Evolutionary conservation across 2,113 vertebrate genomes (phyloP), one percentile per base, ranked within the genome.

Genomic region (Odontophorus gujanensis): DNA sequence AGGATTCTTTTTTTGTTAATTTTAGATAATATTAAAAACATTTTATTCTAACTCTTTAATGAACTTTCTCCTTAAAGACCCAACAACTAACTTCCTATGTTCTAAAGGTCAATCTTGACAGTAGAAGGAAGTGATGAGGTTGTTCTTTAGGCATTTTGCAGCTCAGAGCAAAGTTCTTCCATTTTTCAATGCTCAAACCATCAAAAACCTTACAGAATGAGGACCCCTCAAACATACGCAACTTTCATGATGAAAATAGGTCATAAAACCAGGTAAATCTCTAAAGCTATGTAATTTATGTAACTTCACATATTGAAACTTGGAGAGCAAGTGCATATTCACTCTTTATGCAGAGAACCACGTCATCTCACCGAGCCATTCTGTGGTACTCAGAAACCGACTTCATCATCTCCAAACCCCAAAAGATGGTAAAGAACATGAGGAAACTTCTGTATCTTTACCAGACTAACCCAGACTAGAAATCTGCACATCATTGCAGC

Each of bases 251-350:
- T 24, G 18, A 12, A 51, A 69, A 14, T 7, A 28, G 10, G 11
- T 26, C 80, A 80, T 34, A 73, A 84, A 73, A 32, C 2, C 26
- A 43, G 6, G 1, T 10, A 48, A 43, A 21, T 48, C 63, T 9
- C 67, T 79, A 59, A 58, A 80, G 34, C 20, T 45, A 50, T 4
- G 6, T 13, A 32, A 25, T 58, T 65, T 12, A 73, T 68, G 48
- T 15, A 66, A n/a, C 22, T 88, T 59, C n/a, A 45, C 16, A 51
- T 22, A 40, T 7, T 42, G 53, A 63, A 59, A 34, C 40, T 17
- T 45, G 18, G n/a, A 61, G 18, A 74, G 13, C 19, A 74, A 0
- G 0, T 55, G 19, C 51, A 3, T 26, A 62, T 17, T 42, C 32
- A 48, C 19, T 50, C 18, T 76, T 72, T 59, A n/a, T n/a, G 59